Base-by-base conservation (phyloP, 2,113 vertebrate genomes). In the Polypterus bichir region DNA sequence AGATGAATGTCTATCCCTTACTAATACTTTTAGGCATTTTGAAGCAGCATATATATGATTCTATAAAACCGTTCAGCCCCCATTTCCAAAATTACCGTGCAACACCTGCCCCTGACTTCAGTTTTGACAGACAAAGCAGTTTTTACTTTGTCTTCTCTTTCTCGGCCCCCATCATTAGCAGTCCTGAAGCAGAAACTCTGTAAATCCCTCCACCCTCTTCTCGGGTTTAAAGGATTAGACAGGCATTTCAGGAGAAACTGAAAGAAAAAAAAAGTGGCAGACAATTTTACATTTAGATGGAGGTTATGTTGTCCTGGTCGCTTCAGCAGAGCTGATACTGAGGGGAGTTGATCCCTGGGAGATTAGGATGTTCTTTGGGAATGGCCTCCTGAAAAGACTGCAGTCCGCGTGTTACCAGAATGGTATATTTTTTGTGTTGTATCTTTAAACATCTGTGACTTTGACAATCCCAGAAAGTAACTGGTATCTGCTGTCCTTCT, bases 211-310 rank as follows among this genome's bases (percentile, higher is more conserved):
- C 60, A 49, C 11, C 59, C 47, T 44, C 54, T 60, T 60, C 60
- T 58, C 9, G 56, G 65, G 65, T 66, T 66, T 66, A 59, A 66
- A 62, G 60, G 60, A 59, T 62, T 66, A 66, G 60, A 62, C 59
- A 62, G 64, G 64, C 48, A 60, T 55, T 48, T 62, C 60, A n/a
- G 60, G 52, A 49, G 48, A 59, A 66, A 62, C 59, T 66, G 64
- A 56, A 60, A 59, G 58, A 66, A 62, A 62, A 56, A 62, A 66
- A 62, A 62, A 56, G 51, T 55, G 54, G 61, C 56, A 59, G 47
- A 58, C 27, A 62, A 48, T 59, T 66, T 62, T 62, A 66, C 49
- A 62, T 66, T 66, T 66, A 66, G 61, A 66, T 66, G 61, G 60
- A 66, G 51, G 65, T 59, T 66, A 63, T 44, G 46, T 46, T 59